Base-by-base conservation (phyloP, 2,113 vertebrate species). In the Thalassoma bifasciatum region DNA sequence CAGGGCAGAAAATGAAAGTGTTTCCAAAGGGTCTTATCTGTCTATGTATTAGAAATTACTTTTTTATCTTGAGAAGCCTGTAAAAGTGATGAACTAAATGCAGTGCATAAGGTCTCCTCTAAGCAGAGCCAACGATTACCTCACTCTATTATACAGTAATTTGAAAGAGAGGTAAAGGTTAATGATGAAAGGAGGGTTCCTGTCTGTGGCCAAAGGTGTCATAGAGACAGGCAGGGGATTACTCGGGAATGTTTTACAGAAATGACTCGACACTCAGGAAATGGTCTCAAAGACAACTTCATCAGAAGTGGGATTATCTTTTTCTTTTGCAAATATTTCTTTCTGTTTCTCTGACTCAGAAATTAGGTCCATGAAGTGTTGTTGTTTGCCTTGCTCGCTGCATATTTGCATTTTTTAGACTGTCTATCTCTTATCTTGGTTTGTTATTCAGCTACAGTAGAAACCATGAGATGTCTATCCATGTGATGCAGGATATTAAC, bases 111-210 rank as follows among this genome's bases (percentile, higher is more conserved):
- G 85, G 90, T 92, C 81, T 73, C 56, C 62, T 66, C 76, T 86
- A 86, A 92, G 90, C 86, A 88, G 85, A 81, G 84, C 80, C 69
- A 82, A 85, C 85, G 83, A 89, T 86, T 89, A 88, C 82, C 77
- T 78, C 75, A 79, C 85, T 87, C 84, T 85, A 91, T 89, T 89
- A 86, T 91, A 91, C 84, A 90, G 88, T 91, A 76, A 90, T 91
- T 82, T 88, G 83, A 92, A 92, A 90, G 84, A 64, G 79, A 85
- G 85, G 79, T 84, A 93, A 93, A 93, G 92, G 91, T 93, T 92
- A 93, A 90, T 91, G 86, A 91, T 86, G 87, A 92, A 89, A 91
- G 70, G 72, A 71, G 78, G 82, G 82, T 70, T 26, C 53, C 77
- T 36, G 85, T 84, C 90, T 78, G 58, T 26, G 77, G 87, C 71